Percentiles rank a stretch among this genome's conserved stretches.
These are phyloP conservation scores for Eumacrocentrus americanus DNA, from an alignment of 2,888 invertebrate species.

Conservation along the genomic window DNA sequence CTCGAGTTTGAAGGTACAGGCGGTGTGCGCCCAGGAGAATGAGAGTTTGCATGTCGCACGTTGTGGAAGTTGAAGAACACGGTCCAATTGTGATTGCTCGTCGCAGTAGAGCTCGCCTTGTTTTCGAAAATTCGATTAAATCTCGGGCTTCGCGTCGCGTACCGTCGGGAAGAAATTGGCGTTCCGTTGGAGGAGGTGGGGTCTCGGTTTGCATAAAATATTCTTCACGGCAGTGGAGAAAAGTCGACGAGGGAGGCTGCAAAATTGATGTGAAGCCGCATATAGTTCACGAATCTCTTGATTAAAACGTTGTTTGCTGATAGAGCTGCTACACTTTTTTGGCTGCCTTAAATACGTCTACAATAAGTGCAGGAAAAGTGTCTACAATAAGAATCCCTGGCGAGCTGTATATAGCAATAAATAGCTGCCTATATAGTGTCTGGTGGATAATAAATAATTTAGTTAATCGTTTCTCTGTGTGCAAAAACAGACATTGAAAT, in stretches of 20 bases:
- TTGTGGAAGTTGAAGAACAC: conserved; percentile 6
- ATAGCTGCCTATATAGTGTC: too few relatives aligned
- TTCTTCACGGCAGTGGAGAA: conserved; percentile 39
- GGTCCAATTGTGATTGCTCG: conserved; percentile 17
- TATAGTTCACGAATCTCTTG: conserved; percentile 5
- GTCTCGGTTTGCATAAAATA: conserved; percentile 48
- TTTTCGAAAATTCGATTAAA: conserved; percentile 45
- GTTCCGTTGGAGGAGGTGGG: conserved; percentile 34
- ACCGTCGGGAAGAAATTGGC: conserved; percentile 34
- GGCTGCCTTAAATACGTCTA: too few relatives aligned
- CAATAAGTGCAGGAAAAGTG: too few relatives aligned
- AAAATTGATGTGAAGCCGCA: conserved; percentile 16
- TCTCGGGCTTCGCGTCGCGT: conserved; percentile 25
- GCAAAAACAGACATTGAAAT: not conserved
- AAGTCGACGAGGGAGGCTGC: not conserved
- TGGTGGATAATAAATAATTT: not conserved
- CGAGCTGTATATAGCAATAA: too few relatives aligned
- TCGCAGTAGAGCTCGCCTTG: conserved; percentile 23
- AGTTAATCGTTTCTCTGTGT: conserved; percentile 7
- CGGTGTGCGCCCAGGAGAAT: not conserved
- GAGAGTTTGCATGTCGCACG: conserved; percentile 1
- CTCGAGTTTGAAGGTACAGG: not conserved
- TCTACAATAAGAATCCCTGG: too few relatives aligned
- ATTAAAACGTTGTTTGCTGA: conserved; percentile 15
- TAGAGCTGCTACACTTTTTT: not conserved